A percentile compares a stretch with the other conserved stretches of the same genome.
phyloP scores from a whole-genome alignment of 2,113 vertebrate species.

The Sigmodon hispidus region DNA sequence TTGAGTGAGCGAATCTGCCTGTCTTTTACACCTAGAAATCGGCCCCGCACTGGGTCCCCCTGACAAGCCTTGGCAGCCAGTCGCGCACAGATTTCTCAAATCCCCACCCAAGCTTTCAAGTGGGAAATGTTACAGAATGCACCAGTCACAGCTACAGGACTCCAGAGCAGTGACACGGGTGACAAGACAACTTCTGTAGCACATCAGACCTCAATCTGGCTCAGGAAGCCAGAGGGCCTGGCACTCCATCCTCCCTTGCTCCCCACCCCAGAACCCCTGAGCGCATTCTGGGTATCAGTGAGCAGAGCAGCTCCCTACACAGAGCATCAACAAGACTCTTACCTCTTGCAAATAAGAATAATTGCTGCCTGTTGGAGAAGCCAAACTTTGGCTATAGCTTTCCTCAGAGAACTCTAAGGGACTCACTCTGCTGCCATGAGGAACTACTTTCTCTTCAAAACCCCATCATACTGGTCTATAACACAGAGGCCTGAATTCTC shows the following conservation, averaged over 20 bases:
- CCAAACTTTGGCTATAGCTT: background rate
- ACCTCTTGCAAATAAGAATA: background rate
- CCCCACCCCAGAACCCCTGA: background rate
- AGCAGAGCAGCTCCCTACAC: background rate
- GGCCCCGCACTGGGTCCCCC: conserved; percentile 71
- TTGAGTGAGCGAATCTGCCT: conserved; percentile 80
- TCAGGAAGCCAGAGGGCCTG: background rate
- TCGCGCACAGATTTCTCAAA: conserved; percentile 78
- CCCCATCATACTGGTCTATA: background rate
- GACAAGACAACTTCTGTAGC: conserved; percentile 66
- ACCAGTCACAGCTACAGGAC: conserved; percentile 74
- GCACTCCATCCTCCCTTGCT: background rate
- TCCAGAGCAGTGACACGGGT: conserved; percentile 73
- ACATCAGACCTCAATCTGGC: conserved; percentile 65
- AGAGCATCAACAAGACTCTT: background rate
- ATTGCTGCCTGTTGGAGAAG: background rate
- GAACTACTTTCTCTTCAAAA: background rate
- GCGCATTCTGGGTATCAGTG: background rate
- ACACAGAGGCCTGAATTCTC: background rate
- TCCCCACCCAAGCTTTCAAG: conserved; percentile 74
- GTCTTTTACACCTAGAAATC: conserved; percentile 78
- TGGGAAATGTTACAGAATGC: conserved; percentile 79
- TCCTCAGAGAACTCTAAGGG: too few species aligned
- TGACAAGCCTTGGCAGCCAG: conserved; percentile 77
- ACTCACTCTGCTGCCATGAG: background rate